A percentile compares a stretch with the other conserved stretches of the same genome.
These are phyloP conservation scores for Norana najaformis DNA, from an alignment of 2,888 invertebrate species.

Conservation along the genomic window DNA sequence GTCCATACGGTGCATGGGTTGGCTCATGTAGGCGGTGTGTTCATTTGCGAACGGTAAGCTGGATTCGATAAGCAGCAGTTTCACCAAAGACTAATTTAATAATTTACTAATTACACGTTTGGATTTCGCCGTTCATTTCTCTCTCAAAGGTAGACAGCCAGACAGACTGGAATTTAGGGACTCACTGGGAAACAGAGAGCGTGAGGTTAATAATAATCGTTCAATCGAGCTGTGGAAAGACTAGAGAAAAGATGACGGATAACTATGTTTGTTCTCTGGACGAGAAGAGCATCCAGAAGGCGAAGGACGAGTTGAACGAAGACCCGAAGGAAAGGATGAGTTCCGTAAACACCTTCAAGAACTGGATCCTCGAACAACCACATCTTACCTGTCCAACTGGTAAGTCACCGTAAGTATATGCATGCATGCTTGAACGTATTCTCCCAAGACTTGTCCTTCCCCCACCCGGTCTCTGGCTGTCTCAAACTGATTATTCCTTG, in stretches of 20 bases:
- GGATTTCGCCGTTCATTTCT: not conserved
- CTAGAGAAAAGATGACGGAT: not conserved
- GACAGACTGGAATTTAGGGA: not conserved
- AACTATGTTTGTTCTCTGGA: constrained; percentile 45
- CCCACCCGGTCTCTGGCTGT: too few species aligned
- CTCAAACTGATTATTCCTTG: too few species aligned
- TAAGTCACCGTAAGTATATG: constrained; percentile 6
- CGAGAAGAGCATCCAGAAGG: constrained; percentile 44
- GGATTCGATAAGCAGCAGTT: too few species aligned
- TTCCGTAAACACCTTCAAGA: constrained; percentile 43
- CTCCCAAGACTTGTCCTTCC: too few species aligned
- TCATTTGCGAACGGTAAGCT: not conserved
- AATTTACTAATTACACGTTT: not conserved
- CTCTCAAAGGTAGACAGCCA: not conserved
- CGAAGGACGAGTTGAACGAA: constrained; percentile 46
- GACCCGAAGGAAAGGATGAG: constrained; percentile 46
- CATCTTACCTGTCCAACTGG: constrained; percentile 46
- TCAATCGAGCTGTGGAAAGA: not conserved
- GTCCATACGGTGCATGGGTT: not conserved
- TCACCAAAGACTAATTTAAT: not conserved
- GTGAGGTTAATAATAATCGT: not conserved
- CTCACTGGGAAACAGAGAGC: not conserved
- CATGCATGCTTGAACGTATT: too few species aligned
- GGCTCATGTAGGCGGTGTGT: not conserved
- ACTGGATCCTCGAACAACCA: constrained; percentile 45